Conservation (phyloP, 1,140 invertebrate species). For the Polyergus mexicanus region DNA sequence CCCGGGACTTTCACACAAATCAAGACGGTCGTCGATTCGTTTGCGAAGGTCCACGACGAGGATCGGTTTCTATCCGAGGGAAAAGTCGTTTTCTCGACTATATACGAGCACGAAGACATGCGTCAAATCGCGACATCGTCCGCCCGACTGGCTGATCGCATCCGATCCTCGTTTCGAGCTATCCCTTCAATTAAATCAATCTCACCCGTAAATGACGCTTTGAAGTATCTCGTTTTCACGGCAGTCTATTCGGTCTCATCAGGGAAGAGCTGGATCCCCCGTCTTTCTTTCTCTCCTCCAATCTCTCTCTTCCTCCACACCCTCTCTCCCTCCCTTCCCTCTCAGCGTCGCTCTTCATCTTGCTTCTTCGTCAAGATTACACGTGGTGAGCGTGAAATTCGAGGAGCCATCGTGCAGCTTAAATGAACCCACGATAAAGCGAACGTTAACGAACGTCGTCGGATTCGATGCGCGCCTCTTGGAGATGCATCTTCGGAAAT, state of each 20-base stretch:
- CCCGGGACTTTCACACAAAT: conserved; percentile 35
- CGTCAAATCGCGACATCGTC: conserved; percentile 45
- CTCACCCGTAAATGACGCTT: conserved; percentile 59
- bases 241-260: conserved; percentile 58
- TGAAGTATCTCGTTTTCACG: conserved; percentile 62
- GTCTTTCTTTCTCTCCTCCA: conserved; percentile 22
- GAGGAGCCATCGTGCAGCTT: conserved; percentile 43
- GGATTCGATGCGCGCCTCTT: neutral
- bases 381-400: conserved; percentile 67
- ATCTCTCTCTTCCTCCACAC: neutral
- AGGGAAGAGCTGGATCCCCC: conserved; percentile 20
- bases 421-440: conserved; percentile 52
- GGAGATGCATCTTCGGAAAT: conserved; percentile 27
- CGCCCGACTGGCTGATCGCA: conserved; percentile 31
- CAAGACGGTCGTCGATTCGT: conserved; percentile 13
- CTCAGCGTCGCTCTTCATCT: conserved; percentile 32
- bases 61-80: conserved; percentile 3
- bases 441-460: conserved; percentile 58
- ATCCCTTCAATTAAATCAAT: conserved; percentile 72
- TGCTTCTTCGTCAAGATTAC: conserved; percentile 64
- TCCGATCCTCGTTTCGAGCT: conserved; percentile 52
- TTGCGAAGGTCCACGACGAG: conserved; percentile 11
- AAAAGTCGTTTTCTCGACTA: neutral
- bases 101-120: conserved; percentile 29
- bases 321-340: neutral